Conservation (phyloP, 2,113 vertebrate species). For the Rhinoptilus africanus region DNA sequence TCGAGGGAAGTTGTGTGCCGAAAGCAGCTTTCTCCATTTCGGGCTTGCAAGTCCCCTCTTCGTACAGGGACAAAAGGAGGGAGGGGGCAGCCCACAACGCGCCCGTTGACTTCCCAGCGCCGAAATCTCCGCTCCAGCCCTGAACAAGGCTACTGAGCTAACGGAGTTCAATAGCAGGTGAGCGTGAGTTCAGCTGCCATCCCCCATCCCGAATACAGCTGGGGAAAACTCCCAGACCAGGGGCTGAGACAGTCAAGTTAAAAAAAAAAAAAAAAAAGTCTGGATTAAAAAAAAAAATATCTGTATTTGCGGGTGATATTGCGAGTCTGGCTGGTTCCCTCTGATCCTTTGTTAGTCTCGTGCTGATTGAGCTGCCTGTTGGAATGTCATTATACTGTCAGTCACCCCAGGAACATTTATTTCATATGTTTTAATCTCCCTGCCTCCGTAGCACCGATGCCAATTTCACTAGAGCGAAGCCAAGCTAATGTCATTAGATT, state of each 20-base stretch:
- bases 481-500: slow-evolving; percentile 49
- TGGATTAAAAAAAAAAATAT: not conserved
- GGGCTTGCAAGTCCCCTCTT: not conserved
- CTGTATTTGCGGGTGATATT: not conserved
- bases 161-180: slow-evolving; percentile 66
- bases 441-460: slow-evolving; percentile 3
- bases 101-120: not conserved
- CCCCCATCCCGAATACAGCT: not conserved
- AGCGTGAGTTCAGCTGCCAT: not conserved
- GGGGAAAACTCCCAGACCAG: not conserved
- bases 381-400: slow-evolving; percentile 63
- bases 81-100: slow-evolving; percentile 27
- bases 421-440: slow-evolving; percentile 58
- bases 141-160: slow-evolving; percentile 49
- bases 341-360: slow-evolving; percentile 62
- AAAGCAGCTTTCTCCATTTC: not conserved
- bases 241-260: not conserved
- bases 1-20: not conserved
- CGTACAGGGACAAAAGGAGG: not conserved
- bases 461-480: slow-evolving; percentile 18
- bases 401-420: slow-evolving; percentile 44
- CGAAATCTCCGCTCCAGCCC: not conserved
- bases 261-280: not conserved
- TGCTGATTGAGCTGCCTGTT: slow-evolving; percentile 42
- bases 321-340: not conserved